Conservation (phyloP, 2,113 vertebrate species). For the Podarcis raffonei region DNA sequence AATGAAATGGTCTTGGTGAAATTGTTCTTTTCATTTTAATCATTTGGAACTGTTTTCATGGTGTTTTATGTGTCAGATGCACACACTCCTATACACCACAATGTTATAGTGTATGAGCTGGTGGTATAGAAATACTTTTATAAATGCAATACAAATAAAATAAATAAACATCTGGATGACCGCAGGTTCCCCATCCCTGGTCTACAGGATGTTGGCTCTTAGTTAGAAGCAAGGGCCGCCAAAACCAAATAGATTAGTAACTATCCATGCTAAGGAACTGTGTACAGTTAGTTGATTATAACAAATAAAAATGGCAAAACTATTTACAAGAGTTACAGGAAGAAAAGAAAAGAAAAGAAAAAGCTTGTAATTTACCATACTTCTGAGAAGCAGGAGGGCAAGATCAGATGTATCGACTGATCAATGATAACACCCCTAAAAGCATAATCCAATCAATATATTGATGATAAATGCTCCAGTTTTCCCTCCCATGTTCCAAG, state of each 20-base stretch:
- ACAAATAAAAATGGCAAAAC: background rate
- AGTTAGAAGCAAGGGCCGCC: background rate
- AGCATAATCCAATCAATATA: slow-evolving; percentile 57
- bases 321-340: background rate
- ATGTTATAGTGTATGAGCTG: too few relatives aligned
- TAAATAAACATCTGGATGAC: too few relatives aligned
- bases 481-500: slow-evolving; percentile 10
- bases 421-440: slow-evolving; percentile 60
- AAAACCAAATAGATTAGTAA: background rate
- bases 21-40: too few relatives aligned
- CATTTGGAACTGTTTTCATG: too few relatives aligned
- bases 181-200: too few relatives aligned
- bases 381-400: slow-evolving; percentile 27
- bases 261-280: background rate
- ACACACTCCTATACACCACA: too few relatives aligned
- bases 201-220: background rate
- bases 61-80: too few relatives aligned
- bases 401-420: slow-evolving; percentile 54
- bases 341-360: background rate
- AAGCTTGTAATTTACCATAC: background rate
- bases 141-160: too few relatives aligned
- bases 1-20: too few relatives aligned
- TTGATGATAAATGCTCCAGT: slow-evolving; percentile 32
- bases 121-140: too few relatives aligned
- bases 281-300: background rate